phyloP scores from a whole-genome alignment of 2,113 vertebrate species.

The Vombatus ursinus region DNA sequence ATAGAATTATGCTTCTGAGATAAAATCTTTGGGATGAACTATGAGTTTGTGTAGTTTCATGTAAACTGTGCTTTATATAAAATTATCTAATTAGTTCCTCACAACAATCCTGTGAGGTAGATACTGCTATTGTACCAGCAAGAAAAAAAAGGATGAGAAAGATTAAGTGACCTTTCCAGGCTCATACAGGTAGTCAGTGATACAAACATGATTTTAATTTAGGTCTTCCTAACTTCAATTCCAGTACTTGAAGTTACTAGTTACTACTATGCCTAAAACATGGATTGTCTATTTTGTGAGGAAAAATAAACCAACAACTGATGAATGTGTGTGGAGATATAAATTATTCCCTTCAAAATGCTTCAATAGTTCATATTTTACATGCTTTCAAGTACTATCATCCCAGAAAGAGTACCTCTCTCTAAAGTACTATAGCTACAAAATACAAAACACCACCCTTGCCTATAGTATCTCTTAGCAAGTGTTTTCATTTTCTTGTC shows the following conservation, averaged over 20 bases:
- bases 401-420: not conserved
- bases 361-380: not conserved
- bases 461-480: not conserved
- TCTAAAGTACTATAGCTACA: not conserved
- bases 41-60: not conserved
- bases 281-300: not conserved
- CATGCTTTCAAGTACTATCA: not conserved
- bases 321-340: not conserved
- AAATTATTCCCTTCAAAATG: not conserved
- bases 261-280: not conserved
- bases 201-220: too few species aligned
- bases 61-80: not conserved
- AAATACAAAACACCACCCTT: not conserved
- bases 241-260: not conserved
- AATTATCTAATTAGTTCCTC: not conserved
- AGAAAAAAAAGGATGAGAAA: not conserved
- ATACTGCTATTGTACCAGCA: not conserved
- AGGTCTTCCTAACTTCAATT: not conserved
- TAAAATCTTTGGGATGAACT: not conserved
- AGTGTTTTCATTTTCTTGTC: not conserved
- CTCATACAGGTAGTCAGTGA: too few species aligned
- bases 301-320: not conserved
- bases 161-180: not conserved
- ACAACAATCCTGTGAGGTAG: not conserved
- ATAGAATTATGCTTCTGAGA: not conserved